These are phyloP conservation scores for Dichetophora obliterata DNA, from an alignment of 2,888 invertebrate genomes.

Conservation along the genomic window DNA sequence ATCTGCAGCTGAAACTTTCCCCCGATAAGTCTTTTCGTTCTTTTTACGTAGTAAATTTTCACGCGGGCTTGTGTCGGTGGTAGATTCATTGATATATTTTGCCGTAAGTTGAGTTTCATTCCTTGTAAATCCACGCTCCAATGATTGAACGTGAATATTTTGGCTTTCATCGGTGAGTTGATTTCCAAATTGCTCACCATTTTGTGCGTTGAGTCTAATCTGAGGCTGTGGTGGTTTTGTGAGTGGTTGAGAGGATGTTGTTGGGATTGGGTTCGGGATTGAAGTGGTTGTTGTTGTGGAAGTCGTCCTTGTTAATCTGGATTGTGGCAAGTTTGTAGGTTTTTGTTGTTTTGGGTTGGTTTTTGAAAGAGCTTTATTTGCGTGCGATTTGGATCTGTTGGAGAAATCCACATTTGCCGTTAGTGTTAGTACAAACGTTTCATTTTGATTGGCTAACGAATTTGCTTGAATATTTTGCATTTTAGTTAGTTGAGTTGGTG, in stretches of 20 bases:
- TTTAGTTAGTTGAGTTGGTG: slow-evolving; percentile 27
- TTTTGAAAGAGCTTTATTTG: slow-evolving; percentile 55
- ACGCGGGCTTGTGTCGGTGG: slow-evolving; percentile 53
- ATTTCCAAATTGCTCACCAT: slow-evolving; percentile 3
- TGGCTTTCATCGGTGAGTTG: slow-evolving; percentile 58
- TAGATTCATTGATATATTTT: slow-evolving; percentile 54
- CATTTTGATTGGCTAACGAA: slow-evolving; percentile 58
- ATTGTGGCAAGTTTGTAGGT: not conserved
- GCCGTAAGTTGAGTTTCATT: slow-evolving; percentile 45
- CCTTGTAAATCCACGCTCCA: slow-evolving; percentile 40
- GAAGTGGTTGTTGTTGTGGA: slow-evolving; percentile 36
- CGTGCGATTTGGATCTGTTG: slow-evolving; percentile 66
- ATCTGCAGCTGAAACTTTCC: not conserved
- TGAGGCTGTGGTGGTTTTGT: slow-evolving; percentile 12
- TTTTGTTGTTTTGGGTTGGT: not conserved
- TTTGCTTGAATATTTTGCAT: slow-evolving; percentile 2
- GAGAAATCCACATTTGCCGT: slow-evolving; percentile 65
- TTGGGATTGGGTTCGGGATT: slow-evolving; percentile 5
- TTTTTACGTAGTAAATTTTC: slow-evolving; percentile 53
- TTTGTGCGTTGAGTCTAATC: slow-evolving; percentile 10
- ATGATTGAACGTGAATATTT: slow-evolving; percentile 57
- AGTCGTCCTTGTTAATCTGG: slow-evolving; percentile 27
- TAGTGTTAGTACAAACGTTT: slow-evolving; percentile 60
- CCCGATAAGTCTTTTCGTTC: slow-evolving; percentile 48
- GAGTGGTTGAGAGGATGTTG: slow-evolving; percentile 15